Base-by-base conservation (phyloP, 1,140 invertebrate species). In the Eriocheir sinensis region DNA sequence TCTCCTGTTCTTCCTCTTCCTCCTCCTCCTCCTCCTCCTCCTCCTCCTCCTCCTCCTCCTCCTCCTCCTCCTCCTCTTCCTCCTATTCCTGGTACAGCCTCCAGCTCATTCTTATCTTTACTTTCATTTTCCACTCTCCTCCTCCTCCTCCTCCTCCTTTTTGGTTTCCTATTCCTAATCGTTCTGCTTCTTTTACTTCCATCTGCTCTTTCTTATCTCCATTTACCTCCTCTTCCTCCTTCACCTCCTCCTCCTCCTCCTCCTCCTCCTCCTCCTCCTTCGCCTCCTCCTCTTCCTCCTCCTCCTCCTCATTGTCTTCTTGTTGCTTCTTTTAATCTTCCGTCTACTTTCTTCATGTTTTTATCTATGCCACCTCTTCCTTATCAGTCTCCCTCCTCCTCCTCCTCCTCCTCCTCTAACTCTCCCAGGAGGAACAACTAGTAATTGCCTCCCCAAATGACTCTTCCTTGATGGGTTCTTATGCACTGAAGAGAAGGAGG, bases 401-500 rank as follows among this genome's bases (percentile, higher is more conserved):
- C 60, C 60, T 72, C 60, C 27, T 72, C 60, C 60, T 72, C 60
- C 60, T 72, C 60, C 60, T 21, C n/a, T 72, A 72, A n/a, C n/a
- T n/a, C 27, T 72, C 60, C n/a, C 60, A 2, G 60, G 60, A 72
- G 60, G n/a, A n/a, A 72, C 60, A 72, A 72, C 60, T n/a, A n/a
- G 60, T 72, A 72, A 72, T 72, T 72, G 60, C 60, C 60, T 72
- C n/a, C 60, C n/a, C 60, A 72, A 72, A 72, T 72, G 60, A 72
- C 60, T 72, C 60, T 21, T 72, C 60, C 60, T 21, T 21, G 60
- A n/a, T 12, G 60, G 21, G 60, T 72, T 72, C 60, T 72, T 72
- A 72, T 72, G 4, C 1, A 1, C 60, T 72, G 60, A 72, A 72
- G 27, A n/a, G n/a, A 8, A 48, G 44, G 44, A 48, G 15, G 44